Evolutionary conservation across 2,797 vertebrate genomes (phyloP).

Genomic region (Typhlichthys subterraneus): DNA sequence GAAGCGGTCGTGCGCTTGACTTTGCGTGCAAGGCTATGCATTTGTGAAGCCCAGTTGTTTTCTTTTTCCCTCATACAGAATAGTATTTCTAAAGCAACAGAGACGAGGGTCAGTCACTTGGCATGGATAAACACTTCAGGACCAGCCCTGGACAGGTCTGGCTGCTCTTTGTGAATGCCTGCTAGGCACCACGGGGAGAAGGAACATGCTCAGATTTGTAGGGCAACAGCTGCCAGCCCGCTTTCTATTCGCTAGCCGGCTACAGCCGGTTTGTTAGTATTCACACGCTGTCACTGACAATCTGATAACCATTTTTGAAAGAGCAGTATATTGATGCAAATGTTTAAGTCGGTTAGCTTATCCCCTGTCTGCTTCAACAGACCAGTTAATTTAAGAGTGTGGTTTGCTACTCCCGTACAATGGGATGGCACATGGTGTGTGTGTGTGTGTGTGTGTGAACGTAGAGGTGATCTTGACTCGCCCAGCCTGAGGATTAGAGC

Average conservation of each 20-base stretch:
- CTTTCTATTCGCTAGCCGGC: constrained; percentile 60
- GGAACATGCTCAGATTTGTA: constrained; percentile 64
- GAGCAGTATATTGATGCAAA: constrained; percentile 72
- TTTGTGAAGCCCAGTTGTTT: constrained; percentile 13
- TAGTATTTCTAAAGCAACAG: constrained; percentile 36
- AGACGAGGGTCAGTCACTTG: constrained; percentile 37
- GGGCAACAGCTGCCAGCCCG: constrained; percentile 67
- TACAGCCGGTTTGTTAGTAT: constrained; percentile 66
- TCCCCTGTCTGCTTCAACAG: constrained; percentile 70
- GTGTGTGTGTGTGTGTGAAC: constrained; percentile 20
- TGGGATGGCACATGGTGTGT: constrained; percentile 25
- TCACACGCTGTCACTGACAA: constrained; percentile 71
- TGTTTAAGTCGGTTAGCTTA: constrained; percentile 73
- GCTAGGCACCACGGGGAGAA: constrained; percentile 37
- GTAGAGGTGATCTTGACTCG: constrained; percentile 48
- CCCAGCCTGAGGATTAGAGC: constrained; percentile 39
- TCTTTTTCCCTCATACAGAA: no score
- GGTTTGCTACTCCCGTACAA: constrained; percentile 61
- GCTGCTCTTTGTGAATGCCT: constrained; percentile 64
- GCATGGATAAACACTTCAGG: constrained; percentile 33
- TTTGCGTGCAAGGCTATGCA: neutral
- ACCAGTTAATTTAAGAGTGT: constrained; percentile 74
- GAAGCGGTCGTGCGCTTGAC: neutral
- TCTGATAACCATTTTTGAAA: constrained; percentile 73
- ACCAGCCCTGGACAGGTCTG: constrained; percentile 52